Percentiles rank a stretch among this genome's conserved stretches.
Conservation (phyloP, 1,140 invertebrate genomes). For the Episyrphus balteatus region DNA sequence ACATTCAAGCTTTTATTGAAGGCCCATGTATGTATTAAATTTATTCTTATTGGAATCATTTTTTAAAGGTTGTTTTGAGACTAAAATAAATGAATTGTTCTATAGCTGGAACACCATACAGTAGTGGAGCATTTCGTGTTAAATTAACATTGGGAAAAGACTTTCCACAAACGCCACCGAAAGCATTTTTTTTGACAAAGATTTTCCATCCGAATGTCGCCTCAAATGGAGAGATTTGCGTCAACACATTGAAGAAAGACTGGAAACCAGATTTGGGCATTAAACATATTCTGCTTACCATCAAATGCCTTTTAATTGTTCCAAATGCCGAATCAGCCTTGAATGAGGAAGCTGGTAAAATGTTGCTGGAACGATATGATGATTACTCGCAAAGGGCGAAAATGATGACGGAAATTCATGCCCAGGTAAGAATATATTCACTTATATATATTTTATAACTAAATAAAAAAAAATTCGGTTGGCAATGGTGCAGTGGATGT, state of each 20-base stretch:
- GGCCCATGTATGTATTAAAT: conserved; percentile 56
- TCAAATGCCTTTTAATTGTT: conserved; percentile 86
- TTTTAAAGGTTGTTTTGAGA: conserved; percentile 6
- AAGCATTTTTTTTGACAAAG: conserved; percentile 91
- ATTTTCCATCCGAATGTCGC: conserved; percentile 98
- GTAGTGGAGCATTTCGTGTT: conserved; percentile 74
- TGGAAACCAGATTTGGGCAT: conserved; percentile 95
- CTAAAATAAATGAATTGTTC: too few relatives aligned
- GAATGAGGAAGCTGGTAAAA: conserved; percentile 87
- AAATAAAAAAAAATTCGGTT: too few relatives aligned
- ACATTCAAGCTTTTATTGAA: conserved; percentile 83
- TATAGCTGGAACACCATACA: conserved; percentile 74
- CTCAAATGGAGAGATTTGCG: conserved; percentile 90
- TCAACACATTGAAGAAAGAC: conserved; percentile 94
- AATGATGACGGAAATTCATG: conserved; percentile 93
- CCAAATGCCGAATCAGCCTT: conserved; percentile 90
- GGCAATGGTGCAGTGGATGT: too few relatives aligned
- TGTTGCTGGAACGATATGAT: conserved; percentile 82
- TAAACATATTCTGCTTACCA: conserved; percentile 88
- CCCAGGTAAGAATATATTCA: conserved; percentile 36
- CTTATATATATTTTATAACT: too few relatives aligned
- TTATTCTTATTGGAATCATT: background rate
- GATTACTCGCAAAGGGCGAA: conserved; percentile 81
- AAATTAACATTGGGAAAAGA: conserved; percentile 86
- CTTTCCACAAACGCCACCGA: conserved; percentile 85